These are phyloP conservation scores for Formica exsecta DNA, from an alignment of 1,140 invertebrate genomes.

Conservation along the genomic window DNA sequence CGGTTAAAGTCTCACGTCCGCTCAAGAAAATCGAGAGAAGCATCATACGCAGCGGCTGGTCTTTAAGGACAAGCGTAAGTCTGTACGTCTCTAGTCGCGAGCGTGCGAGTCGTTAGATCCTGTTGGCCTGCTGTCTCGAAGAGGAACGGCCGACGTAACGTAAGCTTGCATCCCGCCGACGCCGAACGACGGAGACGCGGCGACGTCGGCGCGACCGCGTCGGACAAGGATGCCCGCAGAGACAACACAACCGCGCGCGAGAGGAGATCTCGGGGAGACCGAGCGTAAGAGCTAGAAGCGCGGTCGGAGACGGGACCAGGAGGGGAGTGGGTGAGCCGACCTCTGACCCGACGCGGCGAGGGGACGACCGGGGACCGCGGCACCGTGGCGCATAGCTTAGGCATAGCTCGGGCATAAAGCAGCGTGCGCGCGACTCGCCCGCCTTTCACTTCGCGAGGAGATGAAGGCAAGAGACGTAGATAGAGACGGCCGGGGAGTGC, in stretches of 20 bases:
- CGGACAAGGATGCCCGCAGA: conserved; percentile 49
- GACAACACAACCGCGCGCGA: conserved; percentile 35
- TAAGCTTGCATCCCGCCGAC: conserved; percentile 74
- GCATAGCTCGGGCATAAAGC: conserved; percentile 75
- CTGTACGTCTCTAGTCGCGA: conserved; percentile 24
- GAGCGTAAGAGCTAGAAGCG: conserved; percentile 61
- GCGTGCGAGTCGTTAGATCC: conserved; percentile 69
- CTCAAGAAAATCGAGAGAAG: background rate
- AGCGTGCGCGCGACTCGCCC: conserved; percentile 82
- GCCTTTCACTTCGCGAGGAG: conserved; percentile 85
- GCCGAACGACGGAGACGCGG: conserved; percentile 72
- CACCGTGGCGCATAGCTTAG: conserved; percentile 79
- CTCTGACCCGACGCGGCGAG: conserved; percentile 80
- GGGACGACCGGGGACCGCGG: conserved; percentile 82
- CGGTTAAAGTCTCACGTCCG: background rate
- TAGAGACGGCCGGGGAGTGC: conserved; percentile 79
- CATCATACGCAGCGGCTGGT: background rate
- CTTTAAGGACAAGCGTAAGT: conserved; percentile 29
- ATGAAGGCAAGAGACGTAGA: conserved; percentile 80
- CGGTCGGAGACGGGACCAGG: conserved; percentile 72
- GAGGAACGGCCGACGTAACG: conserved; percentile 73
- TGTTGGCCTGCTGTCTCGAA: conserved; percentile 73
- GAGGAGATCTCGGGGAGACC: conserved; percentile 67
- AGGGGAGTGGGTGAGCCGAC: conserved; percentile 84
- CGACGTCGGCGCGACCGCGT: conserved; percentile 42